Percentiles rank a stretch among this genome's conserved stretches.
Evolutionary conservation across 1,140 invertebrate genomes (phyloP).

Genomic region (Zaprionus gabonicus): DNA sequence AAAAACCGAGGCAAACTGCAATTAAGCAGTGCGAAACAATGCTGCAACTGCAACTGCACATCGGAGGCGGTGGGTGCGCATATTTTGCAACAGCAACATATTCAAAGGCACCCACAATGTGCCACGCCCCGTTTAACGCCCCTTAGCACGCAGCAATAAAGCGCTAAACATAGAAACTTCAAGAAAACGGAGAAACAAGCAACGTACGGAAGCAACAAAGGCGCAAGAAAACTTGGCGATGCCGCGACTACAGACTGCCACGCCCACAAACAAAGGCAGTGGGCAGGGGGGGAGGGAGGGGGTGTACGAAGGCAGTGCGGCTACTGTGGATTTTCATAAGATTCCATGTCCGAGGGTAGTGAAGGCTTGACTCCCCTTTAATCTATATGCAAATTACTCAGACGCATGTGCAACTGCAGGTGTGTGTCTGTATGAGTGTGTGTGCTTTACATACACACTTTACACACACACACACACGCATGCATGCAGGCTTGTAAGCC

Average conservation of each 20-base stretch:
- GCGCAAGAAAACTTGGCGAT: slow-evolving; percentile 13
- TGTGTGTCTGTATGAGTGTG: slow-evolving; percentile 8
- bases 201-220: slow-evolving; percentile 24
- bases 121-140: slow-evolving; percentile 16
- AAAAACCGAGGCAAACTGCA: slow-evolving; percentile 25
- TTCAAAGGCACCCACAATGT: slow-evolving; percentile 37
- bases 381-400: slow-evolving; percentile 63
- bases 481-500: slow-evolving; percentile 14
- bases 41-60: slow-evolving; percentile 24
- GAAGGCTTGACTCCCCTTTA: slow-evolving; percentile 46
- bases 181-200: not conserved
- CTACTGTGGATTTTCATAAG: slow-evolving; percentile 14
- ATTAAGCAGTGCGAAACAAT: slow-evolving; percentile 42
- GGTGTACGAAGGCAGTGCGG: too few species aligned
- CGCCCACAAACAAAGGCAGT: slow-evolving; percentile 32
- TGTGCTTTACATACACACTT: slow-evolving; percentile 9
- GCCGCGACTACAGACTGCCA: not conserved
- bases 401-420: slow-evolving; percentile 16
- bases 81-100: slow-evolving; percentile 53
- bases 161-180: slow-evolving; percentile 19
- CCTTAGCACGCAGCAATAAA: slow-evolving; percentile 11
- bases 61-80: slow-evolving; percentile 11
- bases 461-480: slow-evolving; percentile 8
- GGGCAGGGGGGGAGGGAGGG: not conserved
- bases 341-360: slow-evolving; percentile 35